Percentiles rank a stretch among this genome's conserved stretches.
These are phyloP conservation scores for Ricordea florida DNA, from an alignment of 92 coral and sea anemone genomes.

Conservation along the genomic window DNA sequence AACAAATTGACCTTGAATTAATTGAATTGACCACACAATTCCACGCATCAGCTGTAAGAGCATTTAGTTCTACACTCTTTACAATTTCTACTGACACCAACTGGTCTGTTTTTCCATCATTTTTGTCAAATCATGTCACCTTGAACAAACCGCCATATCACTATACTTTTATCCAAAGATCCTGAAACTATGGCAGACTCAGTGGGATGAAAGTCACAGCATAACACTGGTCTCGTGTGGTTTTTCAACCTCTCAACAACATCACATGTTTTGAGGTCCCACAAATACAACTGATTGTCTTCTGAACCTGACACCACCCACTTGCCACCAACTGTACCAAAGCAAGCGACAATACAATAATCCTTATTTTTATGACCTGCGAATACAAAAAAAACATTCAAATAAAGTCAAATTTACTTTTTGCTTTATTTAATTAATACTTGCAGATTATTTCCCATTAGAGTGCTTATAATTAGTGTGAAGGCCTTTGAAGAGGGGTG, in stretches of 20 bases:
- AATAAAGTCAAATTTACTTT: not conserved
- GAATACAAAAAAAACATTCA: not conserved
- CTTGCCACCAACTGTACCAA: constrained; percentile 37
- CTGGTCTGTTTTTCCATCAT: no score
- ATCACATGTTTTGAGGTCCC: constrained; percentile 46
- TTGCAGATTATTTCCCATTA: no score
- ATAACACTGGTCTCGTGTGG: constrained; percentile 37
- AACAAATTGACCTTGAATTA: no score
- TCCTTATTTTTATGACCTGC: constrained; percentile 64
- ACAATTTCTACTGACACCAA: no score
- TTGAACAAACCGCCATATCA: constrained; percentile 61
- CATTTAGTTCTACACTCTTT: no score
- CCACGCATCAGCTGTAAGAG: no score
- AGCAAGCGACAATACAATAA: constrained; percentile 48
- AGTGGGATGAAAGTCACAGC: constrained; percentile 49
- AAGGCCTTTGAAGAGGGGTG: no score
- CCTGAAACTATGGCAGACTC: constrained; percentile 51
- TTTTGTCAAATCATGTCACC: no score
- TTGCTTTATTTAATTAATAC: not conserved
- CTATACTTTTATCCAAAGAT: constrained; percentile 46
- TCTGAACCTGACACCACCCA: constrained; percentile 62
- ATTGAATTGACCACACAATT: no score
- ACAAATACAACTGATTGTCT: constrained; percentile 28
- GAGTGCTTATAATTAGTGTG: no score
- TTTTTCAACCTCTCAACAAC: constrained; percentile 24